phyloP scores from a whole-genome alignment of 2,888 invertebrate genomes.

The Drosophila leonis region DNA sequence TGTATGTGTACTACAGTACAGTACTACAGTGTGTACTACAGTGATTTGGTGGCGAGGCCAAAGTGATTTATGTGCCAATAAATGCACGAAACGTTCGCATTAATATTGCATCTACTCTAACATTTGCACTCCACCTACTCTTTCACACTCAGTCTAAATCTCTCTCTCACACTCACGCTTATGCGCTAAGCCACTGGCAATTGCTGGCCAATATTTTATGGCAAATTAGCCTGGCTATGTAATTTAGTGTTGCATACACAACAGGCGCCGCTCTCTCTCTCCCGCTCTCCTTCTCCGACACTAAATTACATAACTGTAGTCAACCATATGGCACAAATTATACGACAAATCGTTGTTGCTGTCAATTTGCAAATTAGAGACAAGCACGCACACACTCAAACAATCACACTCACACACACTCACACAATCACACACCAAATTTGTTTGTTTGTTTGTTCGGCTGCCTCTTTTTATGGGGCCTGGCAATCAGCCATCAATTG shows the following conservation, averaged over 20 bases:
- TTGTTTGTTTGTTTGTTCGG: constrained; percentile 32
- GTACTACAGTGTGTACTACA: constrained; percentile 32
- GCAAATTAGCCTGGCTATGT: constrained; percentile 64
- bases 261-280: constrained; percentile 38
- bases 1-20: too few relatives aligned
- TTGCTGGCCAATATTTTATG: constrained; percentile 51
- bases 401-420: neutral
- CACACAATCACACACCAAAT: constrained; percentile 37
- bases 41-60: constrained; percentile 57
- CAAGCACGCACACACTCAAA: constrained; percentile 4
- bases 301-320: constrained; percentile 57
- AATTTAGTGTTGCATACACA: constrained; percentile 67
- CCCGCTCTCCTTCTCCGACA: neutral
- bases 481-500: constrained; percentile 72
- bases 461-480: constrained; percentile 22
- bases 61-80: constrained; percentile 73
- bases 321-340: constrained; percentile 61
- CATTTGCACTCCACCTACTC: constrained; percentile 7
- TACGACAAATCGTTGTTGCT: constrained; percentile 55
- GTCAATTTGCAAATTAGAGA: constrained; percentile 66
- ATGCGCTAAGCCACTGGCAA: constrained; percentile 13
- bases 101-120: constrained; percentile 65
- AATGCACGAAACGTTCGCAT: constrained; percentile 66
- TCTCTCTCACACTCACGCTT: constrained; percentile 3
- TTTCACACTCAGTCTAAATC: neutral